Percentiles rank a stretch among this genome's conserved stretches.
phyloP scores from a whole-genome alignment of 2,888 invertebrate genomes.

The Sminthurinus aureus region DNA sequence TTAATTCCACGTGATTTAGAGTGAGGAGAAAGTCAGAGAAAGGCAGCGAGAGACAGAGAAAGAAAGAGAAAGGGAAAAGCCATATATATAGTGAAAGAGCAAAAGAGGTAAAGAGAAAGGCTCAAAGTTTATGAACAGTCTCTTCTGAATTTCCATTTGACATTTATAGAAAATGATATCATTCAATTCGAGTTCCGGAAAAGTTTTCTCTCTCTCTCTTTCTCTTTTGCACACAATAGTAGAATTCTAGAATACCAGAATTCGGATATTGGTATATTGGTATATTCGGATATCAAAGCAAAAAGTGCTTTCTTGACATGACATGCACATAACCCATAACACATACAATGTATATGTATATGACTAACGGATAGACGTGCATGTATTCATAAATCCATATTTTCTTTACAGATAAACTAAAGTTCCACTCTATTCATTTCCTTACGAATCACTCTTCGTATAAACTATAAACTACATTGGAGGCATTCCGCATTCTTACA shows the following conservation, averaged over 20 bases:
- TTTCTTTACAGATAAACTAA: neutral
- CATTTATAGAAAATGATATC: constrained; percentile 21
- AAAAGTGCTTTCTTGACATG: too few relatives aligned
- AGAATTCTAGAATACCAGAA: too few relatives aligned
- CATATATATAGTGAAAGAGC: neutral
- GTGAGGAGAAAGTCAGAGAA: neutral
- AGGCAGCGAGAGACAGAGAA: neutral
- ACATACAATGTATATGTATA: too few relatives aligned
- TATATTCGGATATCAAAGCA: too few relatives aligned
- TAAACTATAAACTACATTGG: too few relatives aligned
- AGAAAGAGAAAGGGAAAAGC: neutral
- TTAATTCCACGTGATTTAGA: constrained; percentile 20
- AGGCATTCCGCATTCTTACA: too few relatives aligned
- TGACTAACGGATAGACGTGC: too few relatives aligned
- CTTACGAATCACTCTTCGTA: neutral
- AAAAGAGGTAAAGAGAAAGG: neutral
- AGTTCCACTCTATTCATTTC: neutral
- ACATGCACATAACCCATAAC: too few relatives aligned
- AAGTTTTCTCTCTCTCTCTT: neutral
- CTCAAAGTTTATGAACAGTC: constrained; percentile 13
- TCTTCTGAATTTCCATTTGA: constrained; percentile 7
- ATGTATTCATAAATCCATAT: too few relatives aligned
- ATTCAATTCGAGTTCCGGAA: constrained; percentile 7
- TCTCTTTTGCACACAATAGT: too few relatives aligned
- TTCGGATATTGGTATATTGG: too few relatives aligned